A percentile compares a stretch with the other conserved stretches of the same genome.
These are phyloP conservation scores for Barnardius zonarius DNA, from an alignment of 2,113 vertebrate species.

Conservation along the genomic window DNA sequence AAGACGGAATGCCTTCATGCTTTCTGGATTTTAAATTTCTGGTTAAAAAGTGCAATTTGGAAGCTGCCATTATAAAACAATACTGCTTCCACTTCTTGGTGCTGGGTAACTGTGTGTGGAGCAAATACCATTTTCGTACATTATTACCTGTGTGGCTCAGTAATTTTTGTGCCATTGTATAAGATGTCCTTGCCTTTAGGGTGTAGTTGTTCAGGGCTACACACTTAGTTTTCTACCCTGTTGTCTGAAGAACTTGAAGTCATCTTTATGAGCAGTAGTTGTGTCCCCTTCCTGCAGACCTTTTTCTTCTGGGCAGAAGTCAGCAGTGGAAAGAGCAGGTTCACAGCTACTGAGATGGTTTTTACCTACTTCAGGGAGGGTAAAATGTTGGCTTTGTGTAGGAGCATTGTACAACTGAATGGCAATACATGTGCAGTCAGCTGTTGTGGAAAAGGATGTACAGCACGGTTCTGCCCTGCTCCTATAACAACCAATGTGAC, in stretches of 20 bases:
- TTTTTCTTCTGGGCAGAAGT: not conserved
- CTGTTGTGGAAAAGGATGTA: not conserved
- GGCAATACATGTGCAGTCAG: accelerated
- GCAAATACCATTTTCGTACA: accelerated
- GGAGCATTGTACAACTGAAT: not conserved
- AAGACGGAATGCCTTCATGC: not conserved
- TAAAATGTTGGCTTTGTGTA: accelerated
- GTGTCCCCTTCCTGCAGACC: not conserved
- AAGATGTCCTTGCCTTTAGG: not conserved
- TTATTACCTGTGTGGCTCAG: not conserved
- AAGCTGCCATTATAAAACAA: not conserved
- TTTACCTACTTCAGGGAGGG: not conserved
- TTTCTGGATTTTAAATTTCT: not conserved
- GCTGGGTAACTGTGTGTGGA: not conserved
- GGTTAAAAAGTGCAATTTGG: not conserved
- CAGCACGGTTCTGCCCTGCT: not conserved
- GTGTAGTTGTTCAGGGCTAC: not conserved
- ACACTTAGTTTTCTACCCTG: not conserved
- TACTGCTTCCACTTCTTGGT: not conserved
- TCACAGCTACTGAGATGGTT: not conserved
- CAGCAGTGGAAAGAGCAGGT: not conserved
- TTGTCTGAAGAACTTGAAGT: not conserved
- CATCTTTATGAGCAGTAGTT: not conserved
- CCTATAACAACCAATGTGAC: not conserved
- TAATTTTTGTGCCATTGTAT: not conserved